Conservation (phyloP, 2,113 vertebrate genomes). For the Lota lota region DNA sequence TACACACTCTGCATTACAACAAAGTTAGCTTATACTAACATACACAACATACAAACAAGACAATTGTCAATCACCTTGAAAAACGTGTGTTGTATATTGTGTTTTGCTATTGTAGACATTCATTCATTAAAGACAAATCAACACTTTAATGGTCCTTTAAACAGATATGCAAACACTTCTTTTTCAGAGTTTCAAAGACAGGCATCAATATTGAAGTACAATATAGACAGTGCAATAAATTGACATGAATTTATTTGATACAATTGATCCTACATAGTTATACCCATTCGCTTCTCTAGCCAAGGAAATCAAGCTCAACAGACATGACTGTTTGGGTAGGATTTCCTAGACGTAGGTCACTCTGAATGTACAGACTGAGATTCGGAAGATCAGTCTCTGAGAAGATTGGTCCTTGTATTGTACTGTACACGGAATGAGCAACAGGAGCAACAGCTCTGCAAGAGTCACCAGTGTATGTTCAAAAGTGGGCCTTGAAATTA, state of each 20-base stretch:
- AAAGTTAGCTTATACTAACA: no score
- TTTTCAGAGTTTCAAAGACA: conserved; percentile 52
- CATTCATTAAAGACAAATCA: conserved; percentile 18
- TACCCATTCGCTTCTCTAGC: conserved; percentile 56
- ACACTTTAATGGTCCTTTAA: conserved; percentile 54
- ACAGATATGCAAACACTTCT: conserved; percentile 56
- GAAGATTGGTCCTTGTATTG: conserved; percentile 1
- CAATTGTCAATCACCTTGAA: background rate
- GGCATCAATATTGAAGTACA: conserved; percentile 51
- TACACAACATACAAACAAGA: conserved; percentile 21
- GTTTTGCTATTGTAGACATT: background rate
- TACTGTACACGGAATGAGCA: conserved; percentile 39
- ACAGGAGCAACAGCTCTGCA: background rate
- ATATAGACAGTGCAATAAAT: conserved; percentile 57
- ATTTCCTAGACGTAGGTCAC: conserved; percentile 58
- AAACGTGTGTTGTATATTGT: no score
- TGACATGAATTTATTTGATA: conserved; percentile 60
- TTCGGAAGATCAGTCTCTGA: no score
- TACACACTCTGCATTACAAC: conserved; percentile 20
- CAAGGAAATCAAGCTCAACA: conserved; percentile 42
- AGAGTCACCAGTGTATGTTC: conserved; percentile 6
- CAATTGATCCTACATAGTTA: conserved; percentile 62
- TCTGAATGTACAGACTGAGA: background rate
- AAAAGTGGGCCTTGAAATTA: conserved; percentile 11
- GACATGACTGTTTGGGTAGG: conserved; percentile 36